phyloP scores from a whole-genome alignment of 1,140 invertebrate species.

The Onthophagus taurus region DNA sequence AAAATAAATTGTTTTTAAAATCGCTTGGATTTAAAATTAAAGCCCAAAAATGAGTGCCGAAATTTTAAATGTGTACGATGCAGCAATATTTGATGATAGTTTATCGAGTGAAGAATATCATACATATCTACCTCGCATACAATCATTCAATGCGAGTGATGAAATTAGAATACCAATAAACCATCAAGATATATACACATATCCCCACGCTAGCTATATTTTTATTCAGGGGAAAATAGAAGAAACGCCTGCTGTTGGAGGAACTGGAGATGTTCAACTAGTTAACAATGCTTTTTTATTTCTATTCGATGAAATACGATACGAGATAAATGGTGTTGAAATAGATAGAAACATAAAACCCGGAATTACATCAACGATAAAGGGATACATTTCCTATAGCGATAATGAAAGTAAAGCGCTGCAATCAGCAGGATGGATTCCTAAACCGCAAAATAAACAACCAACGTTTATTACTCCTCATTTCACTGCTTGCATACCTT shows the following conservation, averaged over 20 bases:
- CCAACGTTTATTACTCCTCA: conserved; percentile 11
- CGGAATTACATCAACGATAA: conserved; percentile 35
- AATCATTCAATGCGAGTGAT: conserved; percentile 21
- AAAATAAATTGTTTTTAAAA: conserved; percentile 1
- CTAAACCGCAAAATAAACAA: background rate
- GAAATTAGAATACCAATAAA: conserved; percentile 24
- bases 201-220: conserved; percentile 7
- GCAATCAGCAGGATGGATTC: conserved; percentile 29
- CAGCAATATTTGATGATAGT: background rate
- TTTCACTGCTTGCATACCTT: conserved; percentile 36
- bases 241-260: conserved; percentile 12
- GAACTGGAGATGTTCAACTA: conserved; percentile 14
- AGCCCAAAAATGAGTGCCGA: conserved; percentile 4
- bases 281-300: conserved; percentile 34
- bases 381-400: conserved; percentile 29
- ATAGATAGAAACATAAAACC: conserved; percentile 38
- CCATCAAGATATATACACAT: conserved; percentile 20
- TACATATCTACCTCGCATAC: conserved; percentile 26
- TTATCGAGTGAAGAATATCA: conserved; percentile 13
- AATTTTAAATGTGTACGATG: conserved; percentile 3
- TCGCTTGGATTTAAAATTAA: background rate
- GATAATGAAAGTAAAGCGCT: conserved; percentile 18
- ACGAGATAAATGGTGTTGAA: conserved; percentile 38
- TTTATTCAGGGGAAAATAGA: conserved; percentile 23
- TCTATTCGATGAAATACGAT: conserved; percentile 40